These are phyloP conservation scores for Ostrea denselamellosa DNA, from an alignment of 1,140 invertebrate species.

Conservation along the genomic window DNA sequence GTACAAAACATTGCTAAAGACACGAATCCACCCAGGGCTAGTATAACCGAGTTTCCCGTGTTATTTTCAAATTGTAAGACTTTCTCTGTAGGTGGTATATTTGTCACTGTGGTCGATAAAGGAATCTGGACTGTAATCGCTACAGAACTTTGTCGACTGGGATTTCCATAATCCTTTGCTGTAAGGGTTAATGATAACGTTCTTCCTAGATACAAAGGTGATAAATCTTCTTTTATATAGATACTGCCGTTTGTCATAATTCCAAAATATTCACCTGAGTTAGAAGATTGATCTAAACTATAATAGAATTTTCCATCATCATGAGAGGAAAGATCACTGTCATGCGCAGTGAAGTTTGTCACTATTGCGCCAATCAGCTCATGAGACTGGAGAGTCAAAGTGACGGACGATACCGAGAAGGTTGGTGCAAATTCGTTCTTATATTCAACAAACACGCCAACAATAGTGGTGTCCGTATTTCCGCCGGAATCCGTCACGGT, in stretches of 20 bases:
- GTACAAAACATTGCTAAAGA: not conserved
- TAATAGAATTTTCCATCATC: conserved; percentile 41
- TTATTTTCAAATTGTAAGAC: not conserved
- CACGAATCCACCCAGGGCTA: not conserved
- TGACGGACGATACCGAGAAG: not conserved
- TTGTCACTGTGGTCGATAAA: not conserved
- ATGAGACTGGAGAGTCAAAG: conserved; percentile 17
- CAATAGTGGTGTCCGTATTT: not conserved
- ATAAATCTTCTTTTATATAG: conserved; percentile 44
- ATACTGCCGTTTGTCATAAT: conserved; percentile 42
- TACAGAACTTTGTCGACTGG: not conserved
- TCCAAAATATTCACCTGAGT: conserved; percentile 17
- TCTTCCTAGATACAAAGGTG: not conserved
- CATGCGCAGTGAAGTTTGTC: conserved; percentile 26
- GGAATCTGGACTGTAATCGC: not conserved
- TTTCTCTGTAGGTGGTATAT: not conserved
- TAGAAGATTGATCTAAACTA: conserved; percentile 18
- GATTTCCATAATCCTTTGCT: not conserved
- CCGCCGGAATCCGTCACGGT: conserved; percentile 41
- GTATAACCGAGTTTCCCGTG: not conserved
- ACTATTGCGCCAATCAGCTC: conserved; percentile 40
- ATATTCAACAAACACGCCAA: conserved; percentile 32
- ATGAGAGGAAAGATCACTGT: conserved; percentile 5
- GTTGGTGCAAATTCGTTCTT: conserved; percentile 36
- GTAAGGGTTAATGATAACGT: not conserved